Evolutionary conservation across 1,140 invertebrate genomes (phyloP), one percentile per base, ranked within the genome.

Genomic region (Chironomus tepperi): DNA sequence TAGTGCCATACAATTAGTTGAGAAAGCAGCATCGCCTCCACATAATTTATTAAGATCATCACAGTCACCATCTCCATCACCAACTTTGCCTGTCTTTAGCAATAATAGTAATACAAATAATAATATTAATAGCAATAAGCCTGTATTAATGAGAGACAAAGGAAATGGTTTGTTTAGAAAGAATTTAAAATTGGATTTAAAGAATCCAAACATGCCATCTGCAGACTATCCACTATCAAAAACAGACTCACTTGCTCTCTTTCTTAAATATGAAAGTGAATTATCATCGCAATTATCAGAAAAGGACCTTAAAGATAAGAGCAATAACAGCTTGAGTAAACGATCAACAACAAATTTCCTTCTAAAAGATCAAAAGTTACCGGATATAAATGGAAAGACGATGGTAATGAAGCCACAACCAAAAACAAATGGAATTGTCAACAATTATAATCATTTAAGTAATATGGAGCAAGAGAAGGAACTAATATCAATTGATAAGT

Each of bases 281-380:
- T 74, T 82, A 73, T 24, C 8, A 47, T 18, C 76, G 18, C 77
- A 79, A 65, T 42, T 81, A 10, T 81, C 75, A 70, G 80, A 77
- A 74, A 82, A 82, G 73, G 81, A 82, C 24, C 76, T 80, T 0
- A 83, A 83, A 75, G 81, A 82, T 7, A 81, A 82, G 73, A 83
- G 79, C 74, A 83, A 83, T 34, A 34, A 34, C 73, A 81, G 75
- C 18, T 73, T 82, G 5, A 83, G 79, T 73, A 83, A 83, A 72
- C 80, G 81, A 74, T 81, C 82, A 74, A 79, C 79, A 10, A 70
- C 65, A 19, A 70, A 70, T 70, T 18, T 18, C 18, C n/a, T 70
- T 0, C 65, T 70, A 10, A 57, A 57, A 57, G 65, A 70, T 70
- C 16, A 70, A 18, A 70, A 70, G 16, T 70, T 70, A 70, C 65